Evolutionary conservation across 2,113 vertebrate genomes (phyloP).

Genomic region (Platysternon megacephalum): DNA sequence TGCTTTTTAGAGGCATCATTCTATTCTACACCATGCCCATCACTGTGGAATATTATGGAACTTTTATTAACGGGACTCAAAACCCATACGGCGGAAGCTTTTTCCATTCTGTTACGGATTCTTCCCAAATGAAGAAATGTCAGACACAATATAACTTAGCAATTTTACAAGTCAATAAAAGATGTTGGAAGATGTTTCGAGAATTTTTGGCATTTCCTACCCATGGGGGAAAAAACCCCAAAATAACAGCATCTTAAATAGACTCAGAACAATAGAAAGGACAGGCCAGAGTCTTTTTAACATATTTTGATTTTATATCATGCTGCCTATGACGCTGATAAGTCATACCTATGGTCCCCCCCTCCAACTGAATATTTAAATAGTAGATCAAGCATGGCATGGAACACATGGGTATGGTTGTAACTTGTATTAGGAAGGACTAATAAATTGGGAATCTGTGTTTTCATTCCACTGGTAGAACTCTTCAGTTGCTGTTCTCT

Average conservation of each 20-base stretch:
- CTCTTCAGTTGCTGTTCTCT: not conserved
- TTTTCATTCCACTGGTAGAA: not conserved
- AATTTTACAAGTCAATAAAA: slow-evolving; percentile 10
- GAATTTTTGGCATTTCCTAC: slow-evolving; percentile 19
- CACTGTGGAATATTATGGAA: not conserved
- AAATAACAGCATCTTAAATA: slow-evolving; percentile 13
- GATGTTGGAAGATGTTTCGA: slow-evolving; percentile 44
- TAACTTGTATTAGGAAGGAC: not conserved
- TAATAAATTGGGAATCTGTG: not conserved
- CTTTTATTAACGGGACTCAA: slow-evolving; percentile 33
- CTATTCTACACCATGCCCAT: not conserved
- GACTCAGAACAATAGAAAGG: slow-evolving; percentile 15
- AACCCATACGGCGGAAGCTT: slow-evolving; percentile 3
- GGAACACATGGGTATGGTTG: not conserved
- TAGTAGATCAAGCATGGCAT: not conserved
- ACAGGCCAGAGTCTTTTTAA: slow-evolving; percentile 9
- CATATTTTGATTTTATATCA: not conserved
- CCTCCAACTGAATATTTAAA: not conserved
- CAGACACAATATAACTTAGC: slow-evolving; percentile 32
- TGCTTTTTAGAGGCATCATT: slow-evolving; percentile 2
- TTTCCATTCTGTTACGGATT: slow-evolving; percentile 41
- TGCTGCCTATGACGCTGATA: not conserved
- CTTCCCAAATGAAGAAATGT: slow-evolving; percentile 29
- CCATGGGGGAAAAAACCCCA: slow-evolving; percentile 33
- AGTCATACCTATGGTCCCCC: not conserved